phyloP scores from a whole-genome alignment of 2,888 invertebrate species.

The Brachylomia viminalis region DNA sequence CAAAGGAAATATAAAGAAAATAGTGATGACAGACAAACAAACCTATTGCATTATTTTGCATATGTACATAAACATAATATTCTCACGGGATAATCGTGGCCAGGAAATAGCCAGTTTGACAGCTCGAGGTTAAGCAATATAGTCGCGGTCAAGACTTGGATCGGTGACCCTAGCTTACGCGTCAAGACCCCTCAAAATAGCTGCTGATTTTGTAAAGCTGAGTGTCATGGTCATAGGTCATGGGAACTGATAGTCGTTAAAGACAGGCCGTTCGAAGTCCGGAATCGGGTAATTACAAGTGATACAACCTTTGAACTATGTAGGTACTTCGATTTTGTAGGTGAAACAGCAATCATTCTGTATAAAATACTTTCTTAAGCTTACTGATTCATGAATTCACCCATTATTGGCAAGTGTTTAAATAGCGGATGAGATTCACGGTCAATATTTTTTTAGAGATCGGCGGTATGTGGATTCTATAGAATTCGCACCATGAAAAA shows the following conservation, averaged over 20 bases:
- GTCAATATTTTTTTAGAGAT: slow-evolving; percentile 20
- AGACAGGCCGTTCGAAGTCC: not conserved
- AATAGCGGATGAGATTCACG: slow-evolving; percentile 5
- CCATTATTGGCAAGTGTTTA: not conserved
- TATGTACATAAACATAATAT: slow-evolving; percentile 5
- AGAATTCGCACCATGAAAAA: no score
- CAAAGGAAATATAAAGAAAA: not conserved
- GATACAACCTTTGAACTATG: not conserved
- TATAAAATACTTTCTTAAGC: slow-evolving; percentile 5
- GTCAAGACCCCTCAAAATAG: not conserved
- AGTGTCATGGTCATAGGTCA: slow-evolving; percentile 29
- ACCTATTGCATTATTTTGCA: slow-evolving; percentile 17
- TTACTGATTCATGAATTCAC: slow-evolving; percentile 20
- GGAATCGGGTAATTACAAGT: slow-evolving; percentile 23
- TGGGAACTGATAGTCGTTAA: slow-evolving; percentile 22
- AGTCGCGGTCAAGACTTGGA: not conserved
- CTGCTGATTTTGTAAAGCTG: not conserved
- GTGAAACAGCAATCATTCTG: slow-evolving; percentile 9
- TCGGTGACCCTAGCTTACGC: not conserved
- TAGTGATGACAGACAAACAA: not conserved
- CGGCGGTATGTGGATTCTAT: no score
- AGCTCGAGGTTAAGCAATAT: slow-evolving; percentile 12
- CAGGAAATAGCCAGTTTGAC: not conserved
- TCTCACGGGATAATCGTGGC: not conserved
- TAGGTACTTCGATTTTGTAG: slow-evolving; percentile 27